Evolutionary conservation across 1,140 invertebrate species (phyloP), one percentile per base, ranked within the genome.

Genomic region (Leptestheria dahalacensis): DNA sequence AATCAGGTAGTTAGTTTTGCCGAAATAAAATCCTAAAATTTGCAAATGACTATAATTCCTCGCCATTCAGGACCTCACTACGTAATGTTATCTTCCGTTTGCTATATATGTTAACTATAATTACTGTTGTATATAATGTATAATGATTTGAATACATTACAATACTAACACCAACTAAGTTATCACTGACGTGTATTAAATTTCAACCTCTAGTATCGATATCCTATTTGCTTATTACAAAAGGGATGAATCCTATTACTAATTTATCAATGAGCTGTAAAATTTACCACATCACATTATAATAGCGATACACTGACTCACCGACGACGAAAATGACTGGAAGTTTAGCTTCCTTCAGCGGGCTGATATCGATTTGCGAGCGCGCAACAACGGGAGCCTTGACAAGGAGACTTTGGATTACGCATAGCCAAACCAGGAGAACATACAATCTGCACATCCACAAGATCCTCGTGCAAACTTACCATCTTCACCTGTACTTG

Each of bases 291-390:
- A 9, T 9, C 33, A 9, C 6, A 6, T 41, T 9, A 6, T 41
- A 41, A 6, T 41, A 41, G 6, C 15, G 15, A 6, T 41, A 41
- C 33, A 18, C 18, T 20, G n/a, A 55, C 65, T 63, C 21, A 70
- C 71, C 72, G 41, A 74, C 64, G 54, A 73, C 70, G 61, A 74
- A 73, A 59, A 74, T 69, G 50, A 74, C 68, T 1, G 73, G 73
- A 21, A 74, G 60, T 56, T 71, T 71, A 18, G 72, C 68, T 21
- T 66, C 65, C 48, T 66, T 66, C 47, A 73, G 57, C 25, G 71
- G 71, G 10, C 67, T 61, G 49, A 70, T 62, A 62, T 71, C 68
- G 55, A 70, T 68, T 10, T 67, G 63, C 26, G 65, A 66, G 49
- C 69, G 64, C 54, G 67, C 66, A 50, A 69, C 59, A 25, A 66